phyloP scores from a whole-genome alignment of 2,113 vertebrate species.

The Brienomyrus brachyistius region DNA sequence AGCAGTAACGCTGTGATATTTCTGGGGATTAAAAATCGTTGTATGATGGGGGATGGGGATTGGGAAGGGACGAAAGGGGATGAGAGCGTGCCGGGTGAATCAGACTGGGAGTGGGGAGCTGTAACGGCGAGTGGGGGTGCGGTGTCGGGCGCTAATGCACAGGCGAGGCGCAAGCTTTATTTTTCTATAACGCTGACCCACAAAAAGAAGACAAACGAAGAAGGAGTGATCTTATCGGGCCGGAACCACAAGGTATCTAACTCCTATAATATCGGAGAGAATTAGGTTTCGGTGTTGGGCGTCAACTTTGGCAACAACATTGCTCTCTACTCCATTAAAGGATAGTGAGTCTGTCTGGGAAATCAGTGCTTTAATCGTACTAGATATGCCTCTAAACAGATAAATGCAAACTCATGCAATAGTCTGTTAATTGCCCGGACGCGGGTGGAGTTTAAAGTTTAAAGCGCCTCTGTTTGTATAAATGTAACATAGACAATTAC shows the following conservation, averaged over 20 bases:
- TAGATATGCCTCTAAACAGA: background rate
- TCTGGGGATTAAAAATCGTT: background rate
- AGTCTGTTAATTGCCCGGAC: background rate
- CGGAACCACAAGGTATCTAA: background rate
- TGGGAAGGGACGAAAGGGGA: background rate
- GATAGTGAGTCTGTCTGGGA: background rate
- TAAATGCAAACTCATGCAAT: background rate
- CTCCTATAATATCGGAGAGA: background rate
- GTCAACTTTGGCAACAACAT: slow-evolving; percentile 15
- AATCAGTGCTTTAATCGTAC: background rate
- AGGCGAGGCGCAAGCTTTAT: background rate
- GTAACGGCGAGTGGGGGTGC: background rate
- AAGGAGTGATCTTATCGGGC: background rate
- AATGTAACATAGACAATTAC: background rate
- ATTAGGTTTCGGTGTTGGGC: background rate
- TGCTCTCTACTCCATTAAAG: background rate
- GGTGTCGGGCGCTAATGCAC: too few relatives aligned
- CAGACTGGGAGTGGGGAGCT: slow-evolving; percentile 8
- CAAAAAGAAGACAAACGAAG: background rate
- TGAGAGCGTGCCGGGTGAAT: slow-evolving; percentile 8
- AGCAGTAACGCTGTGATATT: background rate
- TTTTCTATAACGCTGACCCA: background rate
- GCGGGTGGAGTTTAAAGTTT: background rate
- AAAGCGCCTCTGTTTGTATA: background rate
- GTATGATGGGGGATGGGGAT: slow-evolving; percentile 25